Percentiles rank a stretch among this genome's conserved stretches.
Conservation (phyloP, 2,888 invertebrate species). For the Capitulum mitella region DNA sequence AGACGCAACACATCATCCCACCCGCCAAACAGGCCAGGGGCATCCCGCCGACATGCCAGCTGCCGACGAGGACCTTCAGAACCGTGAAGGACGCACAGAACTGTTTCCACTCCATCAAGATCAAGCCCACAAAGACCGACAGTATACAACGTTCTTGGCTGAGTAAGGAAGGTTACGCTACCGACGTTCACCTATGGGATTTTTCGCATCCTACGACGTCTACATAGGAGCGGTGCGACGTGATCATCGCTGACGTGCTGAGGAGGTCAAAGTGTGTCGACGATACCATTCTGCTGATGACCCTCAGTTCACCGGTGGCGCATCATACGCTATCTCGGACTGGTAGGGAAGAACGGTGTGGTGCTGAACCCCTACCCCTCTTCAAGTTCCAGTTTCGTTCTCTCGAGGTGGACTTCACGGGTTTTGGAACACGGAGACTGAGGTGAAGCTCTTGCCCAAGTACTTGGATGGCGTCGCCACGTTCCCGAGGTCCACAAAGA, state of each 20-base stretch:
- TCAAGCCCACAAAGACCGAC: constrained; percentile 6
- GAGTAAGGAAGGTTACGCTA: constrained; percentile 23
- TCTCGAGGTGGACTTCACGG: constrained; percentile 22
- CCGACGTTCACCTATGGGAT: constrained; percentile 23
- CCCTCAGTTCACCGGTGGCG: constrained; percentile 31
- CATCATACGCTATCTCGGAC: constrained; percentile 19
- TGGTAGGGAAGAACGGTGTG: too few relatives aligned
- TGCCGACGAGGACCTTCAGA: too few relatives aligned
- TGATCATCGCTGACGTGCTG: constrained; percentile 21
- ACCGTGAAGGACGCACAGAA: constrained; percentile 26
- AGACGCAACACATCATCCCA: constrained; percentile 25
- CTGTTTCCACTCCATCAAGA: constrained; percentile 22
- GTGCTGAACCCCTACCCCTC: constrained; percentile 28
- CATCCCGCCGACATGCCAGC: neutral
- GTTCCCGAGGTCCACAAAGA: constrained; percentile 7
- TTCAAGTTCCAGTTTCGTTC: constrained; percentile 26
- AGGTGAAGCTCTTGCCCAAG: constrained; percentile 26
- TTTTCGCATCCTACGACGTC: too few relatives aligned
- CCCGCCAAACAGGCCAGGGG: neutral
- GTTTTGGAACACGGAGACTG: constrained; percentile 15
- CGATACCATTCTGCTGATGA: constrained; percentile 28
- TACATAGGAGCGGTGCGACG: constrained; percentile 17
- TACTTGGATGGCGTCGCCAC: constrained; percentile 22
- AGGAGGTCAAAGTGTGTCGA: constrained; percentile 26
- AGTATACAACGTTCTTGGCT: constrained; percentile 1